These are phyloP conservation scores for Cladopsammia gracilis DNA, from an alignment of 64 coral and sea anemone species.

Conservation along the genomic window DNA sequence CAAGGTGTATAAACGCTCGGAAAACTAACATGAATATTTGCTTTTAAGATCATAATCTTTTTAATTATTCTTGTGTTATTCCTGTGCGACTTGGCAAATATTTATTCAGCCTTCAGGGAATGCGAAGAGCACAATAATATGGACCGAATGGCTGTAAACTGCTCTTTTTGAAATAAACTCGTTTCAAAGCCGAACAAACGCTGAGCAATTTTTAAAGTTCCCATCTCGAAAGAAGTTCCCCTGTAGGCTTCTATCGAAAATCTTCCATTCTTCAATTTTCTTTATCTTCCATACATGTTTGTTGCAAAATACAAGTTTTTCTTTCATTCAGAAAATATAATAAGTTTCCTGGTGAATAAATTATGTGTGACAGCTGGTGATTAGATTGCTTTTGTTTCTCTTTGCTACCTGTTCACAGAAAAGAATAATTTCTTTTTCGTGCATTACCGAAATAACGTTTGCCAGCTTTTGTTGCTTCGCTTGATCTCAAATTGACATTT, in stretches of 20 bases:
- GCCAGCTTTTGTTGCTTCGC: background rate
- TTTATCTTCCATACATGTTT: background rate
- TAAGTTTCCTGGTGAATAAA: conserved; percentile 31
- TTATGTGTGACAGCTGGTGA: conserved; percentile 28
- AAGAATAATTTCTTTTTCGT: conserved; percentile 38
- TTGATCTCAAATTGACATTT: background rate
- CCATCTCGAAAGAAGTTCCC: too few relatives aligned
- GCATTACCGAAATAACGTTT: background rate
- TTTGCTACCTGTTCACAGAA: background rate
- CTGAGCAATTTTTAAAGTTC: too few relatives aligned
- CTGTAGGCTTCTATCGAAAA: background rate
- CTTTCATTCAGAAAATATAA: conserved; percentile 32
- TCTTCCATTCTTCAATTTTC: background rate
- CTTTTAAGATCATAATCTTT: conserved; percentile 29
- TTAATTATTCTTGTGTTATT: conserved; percentile 47
- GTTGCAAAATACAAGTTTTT: background rate
- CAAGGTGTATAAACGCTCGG: background rate
- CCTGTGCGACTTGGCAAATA: conserved; percentile 35
- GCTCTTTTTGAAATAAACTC: background rate
- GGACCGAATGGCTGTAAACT: background rate
- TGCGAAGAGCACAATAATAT: conserved; percentile 9
- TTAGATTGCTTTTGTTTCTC: background rate
- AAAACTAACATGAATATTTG: conserved; percentile 37
- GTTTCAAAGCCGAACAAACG: too few relatives aligned
- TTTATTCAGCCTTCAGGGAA: conserved; percentile 35